phyloP scores from a whole-genome alignment of 2,797 vertebrate species.

The Lithobates pipiens region DNA sequence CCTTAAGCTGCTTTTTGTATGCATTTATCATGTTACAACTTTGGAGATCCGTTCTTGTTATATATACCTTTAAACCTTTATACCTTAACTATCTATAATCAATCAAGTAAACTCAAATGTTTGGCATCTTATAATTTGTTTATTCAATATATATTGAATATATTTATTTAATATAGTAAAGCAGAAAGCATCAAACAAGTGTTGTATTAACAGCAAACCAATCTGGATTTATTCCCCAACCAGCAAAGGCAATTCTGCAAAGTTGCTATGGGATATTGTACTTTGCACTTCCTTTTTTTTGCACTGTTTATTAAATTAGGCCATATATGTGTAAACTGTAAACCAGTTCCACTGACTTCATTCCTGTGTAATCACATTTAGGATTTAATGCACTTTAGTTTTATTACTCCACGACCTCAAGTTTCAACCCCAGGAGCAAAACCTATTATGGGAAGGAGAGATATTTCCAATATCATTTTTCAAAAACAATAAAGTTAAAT shows the following conservation, averaged over 20 bases:
- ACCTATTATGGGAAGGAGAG: conserved; percentile 16
- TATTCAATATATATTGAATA: no score
- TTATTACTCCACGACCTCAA: conserved; percentile 45
- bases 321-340: conserved; percentile 23
- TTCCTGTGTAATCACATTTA: conserved; percentile 37
- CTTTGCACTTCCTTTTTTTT: not conserved
- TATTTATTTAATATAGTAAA: not conserved
- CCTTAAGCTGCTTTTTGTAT: no score
- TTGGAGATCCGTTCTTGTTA: not conserved
- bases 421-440: conserved; percentile 33
- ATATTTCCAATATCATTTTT: conserved; percentile 25
- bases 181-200: not conserved
- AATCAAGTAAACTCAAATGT: not conserved
- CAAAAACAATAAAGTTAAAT: conserved; percentile 11
- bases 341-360: conserved; percentile 3
- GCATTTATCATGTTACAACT: no score
- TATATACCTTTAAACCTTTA: no score
- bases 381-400: conserved; percentile 52
- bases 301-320: not conserved
- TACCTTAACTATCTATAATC: no score
- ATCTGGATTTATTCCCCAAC: not conserved
- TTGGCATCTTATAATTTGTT: no score
- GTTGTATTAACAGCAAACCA: not conserved
- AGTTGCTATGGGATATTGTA: not conserved
- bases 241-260: not conserved